Evolutionary conservation across 2,113 vertebrate species (phyloP).

Genomic region (Gavialis gangeticus): DNA sequence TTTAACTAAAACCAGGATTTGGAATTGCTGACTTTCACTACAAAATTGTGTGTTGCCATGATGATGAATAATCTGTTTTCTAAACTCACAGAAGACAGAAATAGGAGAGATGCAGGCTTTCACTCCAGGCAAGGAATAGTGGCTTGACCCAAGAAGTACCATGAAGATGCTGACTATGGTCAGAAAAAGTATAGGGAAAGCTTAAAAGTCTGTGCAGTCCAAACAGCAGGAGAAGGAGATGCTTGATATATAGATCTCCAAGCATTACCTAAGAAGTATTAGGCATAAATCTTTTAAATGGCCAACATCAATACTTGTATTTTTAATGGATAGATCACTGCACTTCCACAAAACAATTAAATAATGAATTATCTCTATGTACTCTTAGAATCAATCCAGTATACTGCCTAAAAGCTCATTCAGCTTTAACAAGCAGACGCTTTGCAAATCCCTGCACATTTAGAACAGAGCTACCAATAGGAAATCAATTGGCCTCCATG

Average conservation of each 20-base stretch:
- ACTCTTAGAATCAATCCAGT: background rate
- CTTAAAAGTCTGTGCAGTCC: background rate
- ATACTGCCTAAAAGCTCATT: background rate
- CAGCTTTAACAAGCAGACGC: background rate
- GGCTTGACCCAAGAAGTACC: background rate
- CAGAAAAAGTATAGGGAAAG: background rate
- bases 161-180: background rate
- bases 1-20: background rate
- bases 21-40: background rate
- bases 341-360: background rate
- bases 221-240: background rate
- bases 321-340: background rate
- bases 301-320: background rate
- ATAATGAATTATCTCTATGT: background rate
- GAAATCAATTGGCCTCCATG: background rate
- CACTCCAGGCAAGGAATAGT: background rate
- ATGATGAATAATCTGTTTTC: background rate
- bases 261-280: background rate
- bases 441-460: background rate
- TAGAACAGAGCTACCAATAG: background rate
- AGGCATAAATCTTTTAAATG: background rate
- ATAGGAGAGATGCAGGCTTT: background rate
- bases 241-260: background rate
- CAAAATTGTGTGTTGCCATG: background rate
- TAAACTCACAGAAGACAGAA: background rate